Evolutionary conservation across 2,888 invertebrate species (phyloP), one percentile per base, ranked within the genome.

Genomic region (Amphipyra tragopoginis): DNA sequence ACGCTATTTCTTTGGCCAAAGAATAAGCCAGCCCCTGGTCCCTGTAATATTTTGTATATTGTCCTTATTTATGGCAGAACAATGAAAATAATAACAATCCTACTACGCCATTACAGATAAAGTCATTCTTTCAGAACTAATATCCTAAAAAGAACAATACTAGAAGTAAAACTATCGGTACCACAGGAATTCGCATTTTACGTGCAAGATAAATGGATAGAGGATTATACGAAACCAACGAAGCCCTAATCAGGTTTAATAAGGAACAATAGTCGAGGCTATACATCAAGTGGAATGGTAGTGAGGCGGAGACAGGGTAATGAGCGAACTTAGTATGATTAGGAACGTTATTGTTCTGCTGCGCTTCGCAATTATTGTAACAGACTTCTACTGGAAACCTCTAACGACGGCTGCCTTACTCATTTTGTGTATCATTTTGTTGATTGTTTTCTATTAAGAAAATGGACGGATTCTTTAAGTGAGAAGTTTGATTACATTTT

Each of bases 321-420:
- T 81, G 82, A 82, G 78, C 36, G 65, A 77, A 78, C 75, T 76
- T 80, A 62, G 49, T 65, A 64, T 59, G 74, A 79, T 81, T 80
- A 73, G 63, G 66, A 59, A 58, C 56, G 63, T 71, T 64, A 81
- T 79, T 78, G 73, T 81, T 70, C 73, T 62, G 44, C 52, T 70
- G 74, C 72, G 58, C 66, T 70, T 64, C 63, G 73, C 72, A 69
- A 72, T 79, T 65, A 73, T 66, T 72, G 69, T 71, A 68, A 62
- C 69, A 57, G 69, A 71, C n/a, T 69, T 71, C 47, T 50, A 53
- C 52, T 61, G 49, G 45, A 63, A 54, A 43, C 21, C 49, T 56
- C 62, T 44, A 63, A 69, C 43, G 51, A 59, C 56, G 64, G n/a
- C 34, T 61, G 56, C 26, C 26, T 52, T 8, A 44, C 48, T 43